Conservation (phyloP, 1,140 invertebrate genomes). For the Thereuonema tuberculata region DNA sequence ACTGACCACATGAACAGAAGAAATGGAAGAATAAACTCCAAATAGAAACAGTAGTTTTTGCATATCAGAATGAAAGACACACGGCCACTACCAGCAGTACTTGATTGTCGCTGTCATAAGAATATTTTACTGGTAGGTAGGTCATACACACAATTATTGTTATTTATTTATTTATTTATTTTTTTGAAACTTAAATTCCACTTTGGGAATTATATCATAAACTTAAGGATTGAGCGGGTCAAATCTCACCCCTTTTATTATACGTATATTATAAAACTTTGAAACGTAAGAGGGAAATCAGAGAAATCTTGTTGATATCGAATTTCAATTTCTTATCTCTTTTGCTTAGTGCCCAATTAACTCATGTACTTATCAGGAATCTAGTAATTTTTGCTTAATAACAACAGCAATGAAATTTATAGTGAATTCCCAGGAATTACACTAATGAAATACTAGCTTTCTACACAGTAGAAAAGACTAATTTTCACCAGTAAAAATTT, state of each 20-base stretch:
- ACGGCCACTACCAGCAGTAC: neutral
- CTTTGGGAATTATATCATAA: neutral
- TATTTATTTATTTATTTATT: neutral
- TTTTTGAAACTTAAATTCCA: neutral
- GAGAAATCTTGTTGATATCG: no score
- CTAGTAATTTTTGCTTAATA: no score
- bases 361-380: no score
- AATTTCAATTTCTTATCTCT: no score
- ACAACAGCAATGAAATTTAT: no score
- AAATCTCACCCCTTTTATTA: neutral
- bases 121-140: neutral
- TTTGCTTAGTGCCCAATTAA: no score
- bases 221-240: neutral
- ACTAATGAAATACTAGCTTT: neutral
- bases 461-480: neutral
- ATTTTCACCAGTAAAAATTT: neutral
- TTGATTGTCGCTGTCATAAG: neutral
- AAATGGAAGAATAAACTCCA: no score
- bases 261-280: neutral
- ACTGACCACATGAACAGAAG: no score
- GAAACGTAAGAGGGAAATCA: no score
- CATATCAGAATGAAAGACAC: conserved; percentile 7
- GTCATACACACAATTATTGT: neutral
- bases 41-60: no score
- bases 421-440: neutral